Conservation (phyloP, 2,113 vertebrate species). For the Cisticola juncidis region DNA sequence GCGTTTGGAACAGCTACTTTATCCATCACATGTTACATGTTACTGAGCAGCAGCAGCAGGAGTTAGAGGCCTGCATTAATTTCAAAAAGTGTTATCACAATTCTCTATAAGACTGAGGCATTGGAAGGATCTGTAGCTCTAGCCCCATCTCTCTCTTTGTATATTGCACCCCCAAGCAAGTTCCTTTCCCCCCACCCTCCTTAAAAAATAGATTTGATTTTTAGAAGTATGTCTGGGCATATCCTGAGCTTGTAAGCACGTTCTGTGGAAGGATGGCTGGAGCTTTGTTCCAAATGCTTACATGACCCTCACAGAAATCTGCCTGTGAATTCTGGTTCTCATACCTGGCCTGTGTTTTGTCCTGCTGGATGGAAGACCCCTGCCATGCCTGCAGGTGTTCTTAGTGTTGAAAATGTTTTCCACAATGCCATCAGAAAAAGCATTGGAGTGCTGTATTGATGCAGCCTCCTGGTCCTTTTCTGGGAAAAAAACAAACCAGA, state of each 20-base stretch:
- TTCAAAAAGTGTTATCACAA: background rate
- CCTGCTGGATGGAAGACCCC: background rate
- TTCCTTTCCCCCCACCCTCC: background rate
- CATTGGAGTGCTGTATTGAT: background rate
- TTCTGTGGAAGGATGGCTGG: background rate
- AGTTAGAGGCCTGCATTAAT: background rate
- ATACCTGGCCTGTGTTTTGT: background rate
- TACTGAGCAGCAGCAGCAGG: background rate
- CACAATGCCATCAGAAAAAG: background rate
- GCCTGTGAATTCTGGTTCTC: background rate
- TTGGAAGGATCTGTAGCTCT: background rate
- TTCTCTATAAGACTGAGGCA: background rate
- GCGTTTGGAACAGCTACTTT: conserved; percentile 4
- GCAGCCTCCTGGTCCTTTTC: background rate
- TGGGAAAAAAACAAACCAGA: background rate
- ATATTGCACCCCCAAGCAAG: background rate
- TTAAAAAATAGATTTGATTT: background rate
- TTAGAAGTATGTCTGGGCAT: background rate
- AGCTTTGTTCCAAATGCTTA: background rate
- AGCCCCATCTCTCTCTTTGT: background rate
- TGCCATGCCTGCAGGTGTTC: background rate
- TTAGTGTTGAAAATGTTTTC: background rate
- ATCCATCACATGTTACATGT: background rate
- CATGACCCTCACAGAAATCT: background rate
- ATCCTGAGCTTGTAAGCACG: background rate